Conservation (phyloP, 2,888 invertebrate species). For the Euplexia lucipara region DNA sequence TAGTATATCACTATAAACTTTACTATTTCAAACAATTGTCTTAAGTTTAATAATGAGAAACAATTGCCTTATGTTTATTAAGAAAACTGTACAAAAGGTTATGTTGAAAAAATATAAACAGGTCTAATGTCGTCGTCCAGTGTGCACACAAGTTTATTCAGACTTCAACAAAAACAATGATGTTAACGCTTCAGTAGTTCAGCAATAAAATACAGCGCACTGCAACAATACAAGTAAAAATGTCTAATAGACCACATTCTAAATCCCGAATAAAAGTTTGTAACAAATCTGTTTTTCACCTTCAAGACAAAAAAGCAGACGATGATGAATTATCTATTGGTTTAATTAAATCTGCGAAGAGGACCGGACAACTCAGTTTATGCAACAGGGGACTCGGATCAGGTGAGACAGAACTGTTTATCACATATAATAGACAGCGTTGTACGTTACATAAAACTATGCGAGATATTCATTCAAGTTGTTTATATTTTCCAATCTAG, state of each 20-base stretch:
- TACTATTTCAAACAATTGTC: background rate
- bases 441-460: background rate
- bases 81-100: background rate
- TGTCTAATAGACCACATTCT: slow-evolving; percentile 80
- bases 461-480: background rate
- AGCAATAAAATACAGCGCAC: slow-evolving; percentile 39
- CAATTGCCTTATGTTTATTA: no score
- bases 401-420: slow-evolving; percentile 88
- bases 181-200: slow-evolving; percentile 59
- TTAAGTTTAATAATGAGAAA: background rate
- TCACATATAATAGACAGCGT: slow-evolving; percentile 3
- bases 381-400: slow-evolving; percentile 93
- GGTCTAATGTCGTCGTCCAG: background rate
- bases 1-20: background rate
- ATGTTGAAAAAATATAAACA: background rate
- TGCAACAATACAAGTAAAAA: slow-evolving; percentile 56
- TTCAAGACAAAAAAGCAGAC: slow-evolving; percentile 93
- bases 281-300: slow-evolving; percentile 92
- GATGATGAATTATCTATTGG: slow-evolving; percentile 93
- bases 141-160: slow-evolving; percentile 39
- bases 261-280: slow-evolving; percentile 82
- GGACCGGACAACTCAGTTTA: slow-evolving; percentile 95
- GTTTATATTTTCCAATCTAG: background rate
- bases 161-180: slow-evolving; percentile 62
- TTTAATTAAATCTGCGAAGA: slow-evolving; percentile 95